Evolutionary conservation across 2,797 vertebrate genomes (phyloP), one percentile per base, ranked within the genome.

Genomic region (Micrastur ruficollis): DNA sequence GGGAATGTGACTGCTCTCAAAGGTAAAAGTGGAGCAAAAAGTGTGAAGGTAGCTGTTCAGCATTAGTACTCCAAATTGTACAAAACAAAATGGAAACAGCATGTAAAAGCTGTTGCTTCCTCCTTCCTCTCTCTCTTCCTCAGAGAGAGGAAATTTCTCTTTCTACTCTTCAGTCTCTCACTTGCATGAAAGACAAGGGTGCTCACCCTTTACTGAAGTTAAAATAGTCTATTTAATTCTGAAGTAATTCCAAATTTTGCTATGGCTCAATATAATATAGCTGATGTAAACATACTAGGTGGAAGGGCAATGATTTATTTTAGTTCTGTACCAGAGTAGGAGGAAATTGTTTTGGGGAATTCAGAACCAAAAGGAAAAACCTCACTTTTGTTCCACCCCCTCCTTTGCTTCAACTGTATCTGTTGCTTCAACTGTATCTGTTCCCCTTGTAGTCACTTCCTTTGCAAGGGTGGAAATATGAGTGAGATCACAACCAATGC

Each of bases 401-500:
- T 81, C 32, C 9, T 75, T 90, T 92, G 11, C n/a, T 86, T 81
- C 72, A 79, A 5, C 22, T 88, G 31, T 92, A 11, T 83, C 59
- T 70, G 40, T 74, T 86, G 11, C n/a, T 86, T 81, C 72, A 79
- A 5, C 22, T 88, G 31, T 92, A 11, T 83, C 59, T 70, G 40
- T 74, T 86, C 52, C 17, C 8, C 36, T 55, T 5, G 11, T 23
- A 90, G 74, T 53, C 32, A 13, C 76, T 78, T 92, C 46, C 47
- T 88, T 89, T 92, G 88, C 62, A 84, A 94, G 80, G 32, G 12
- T 88, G 29, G 79, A 86, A 85, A 81, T 95, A 95, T 25, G n/a
- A 86, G 76, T 81, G 92, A 93, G 91, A 96, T 94, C 66, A 75
- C 90, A 93, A 80, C 47, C 88, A 90, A 52, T 46, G 81, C 63